phyloP scores from a whole-genome alignment of 2,888 invertebrate genomes.

The Phengaris arion region DNA sequence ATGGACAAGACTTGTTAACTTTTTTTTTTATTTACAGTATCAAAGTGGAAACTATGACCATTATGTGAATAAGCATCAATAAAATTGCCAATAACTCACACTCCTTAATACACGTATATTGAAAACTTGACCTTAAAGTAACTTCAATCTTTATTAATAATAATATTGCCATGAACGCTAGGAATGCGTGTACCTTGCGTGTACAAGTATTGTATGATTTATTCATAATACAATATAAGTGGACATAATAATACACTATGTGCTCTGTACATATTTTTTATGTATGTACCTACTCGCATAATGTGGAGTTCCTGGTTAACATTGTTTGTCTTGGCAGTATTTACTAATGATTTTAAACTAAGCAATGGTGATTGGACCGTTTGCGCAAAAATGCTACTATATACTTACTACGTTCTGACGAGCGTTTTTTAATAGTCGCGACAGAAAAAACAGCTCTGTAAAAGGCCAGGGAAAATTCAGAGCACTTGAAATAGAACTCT shows the following conservation, averaged over 20 bases:
- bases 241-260: conserved; percentile 6
- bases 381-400: too few relatives aligned
- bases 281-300: not conserved
- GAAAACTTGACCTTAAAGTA: not conserved
- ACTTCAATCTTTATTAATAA: not conserved
- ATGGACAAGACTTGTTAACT: too few relatives aligned
- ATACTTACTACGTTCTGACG: too few relatives aligned
- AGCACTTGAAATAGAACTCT: too few relatives aligned
- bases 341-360: not conserved
- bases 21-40: too few relatives aligned
- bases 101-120: not conserved
- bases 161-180: not conserved
- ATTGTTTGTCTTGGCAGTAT: not conserved
- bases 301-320: conserved; percentile 1
- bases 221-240: conserved; percentile 6
- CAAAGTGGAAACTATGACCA: too few relatives aligned
- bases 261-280: conserved; percentile 13
- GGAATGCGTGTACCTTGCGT: not conserved
- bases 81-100: too few relatives aligned
- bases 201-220: not conserved
- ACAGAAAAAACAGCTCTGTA: too few relatives aligned
- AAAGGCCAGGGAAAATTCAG: too few relatives aligned
- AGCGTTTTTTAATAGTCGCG: too few relatives aligned
- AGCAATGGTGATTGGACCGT: not conserved
- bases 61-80: too few relatives aligned